These are phyloP conservation scores for Smutsia temminckii DNA, from an alignment of 2,797 vertebrate species.

Conservation along the genomic window DNA sequence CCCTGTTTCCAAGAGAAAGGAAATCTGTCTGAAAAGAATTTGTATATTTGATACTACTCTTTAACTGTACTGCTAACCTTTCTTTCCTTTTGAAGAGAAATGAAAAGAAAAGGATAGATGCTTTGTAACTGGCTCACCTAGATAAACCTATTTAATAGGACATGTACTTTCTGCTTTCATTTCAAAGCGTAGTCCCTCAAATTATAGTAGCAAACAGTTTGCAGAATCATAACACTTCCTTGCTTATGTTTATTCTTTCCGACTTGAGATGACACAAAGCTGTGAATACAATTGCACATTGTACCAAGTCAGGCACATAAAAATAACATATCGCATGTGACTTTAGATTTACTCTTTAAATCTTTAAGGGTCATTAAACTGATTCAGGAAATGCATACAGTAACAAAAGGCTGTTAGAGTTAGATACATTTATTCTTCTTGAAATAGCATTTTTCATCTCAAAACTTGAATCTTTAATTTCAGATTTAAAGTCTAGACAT, in stretches of 20 bases:
- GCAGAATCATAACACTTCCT: conserved; percentile 73
- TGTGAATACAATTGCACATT: conserved; percentile 51
- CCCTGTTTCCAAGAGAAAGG: conserved; percentile 84
- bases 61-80: conserved; percentile 79
- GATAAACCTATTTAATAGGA: conserved; percentile 65
- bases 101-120: conserved; percentile 55
- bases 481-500: conserved; percentile 18
- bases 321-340: conserved; percentile 68
- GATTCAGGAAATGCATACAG: conserved; percentile 58
- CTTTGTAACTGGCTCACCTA: conserved; percentile 79
- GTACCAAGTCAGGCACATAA: conserved; percentile 53
- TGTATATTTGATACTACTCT: conserved; percentile 86
- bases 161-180: conserved; percentile 80
- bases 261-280: not conserved
- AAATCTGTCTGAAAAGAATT: conserved; percentile 84
- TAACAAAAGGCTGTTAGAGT: conserved; percentile 63
- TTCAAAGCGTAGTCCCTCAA: conserved; percentile 77
- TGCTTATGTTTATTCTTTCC: conserved; percentile 68
- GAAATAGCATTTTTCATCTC: conserved; percentile 40
- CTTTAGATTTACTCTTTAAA: conserved; percentile 11
- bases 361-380: conserved; percentile 44
- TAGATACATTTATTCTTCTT: conserved; percentile 23
- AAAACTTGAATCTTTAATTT: conserved; percentile 7
- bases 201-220: conserved; percentile 70
- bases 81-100: conserved; percentile 83